Evolutionary conservation across 2,888 invertebrate species (phyloP).

Genomic region (Pachydiplax longipennis): DNA sequence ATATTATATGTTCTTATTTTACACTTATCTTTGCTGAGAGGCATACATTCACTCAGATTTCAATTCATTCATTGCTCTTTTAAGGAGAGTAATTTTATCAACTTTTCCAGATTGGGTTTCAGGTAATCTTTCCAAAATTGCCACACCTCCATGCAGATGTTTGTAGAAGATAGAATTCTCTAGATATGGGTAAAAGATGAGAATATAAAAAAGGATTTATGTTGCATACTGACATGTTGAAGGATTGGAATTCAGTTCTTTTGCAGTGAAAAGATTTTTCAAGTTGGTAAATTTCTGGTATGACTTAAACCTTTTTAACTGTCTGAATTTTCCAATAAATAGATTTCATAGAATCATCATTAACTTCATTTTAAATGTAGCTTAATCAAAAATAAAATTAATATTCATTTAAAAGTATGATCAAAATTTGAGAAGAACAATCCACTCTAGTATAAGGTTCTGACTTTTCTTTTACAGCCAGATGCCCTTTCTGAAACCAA

Average conservation of each 20-base stretch:
- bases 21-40: too few species aligned
- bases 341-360: background rate
- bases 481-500: too few species aligned
- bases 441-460: too few species aligned
- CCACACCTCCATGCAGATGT: constrained; percentile 4
- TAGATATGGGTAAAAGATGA: background rate
- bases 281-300: background rate
- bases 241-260: background rate
- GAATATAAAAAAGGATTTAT: background rate
- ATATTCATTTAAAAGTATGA: background rate
- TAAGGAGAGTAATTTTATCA: background rate
- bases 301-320: background rate
- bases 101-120: background rate
- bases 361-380: too few species aligned
- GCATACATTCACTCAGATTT: background rate
- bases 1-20: too few species aligned
- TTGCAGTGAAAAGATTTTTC: background rate
- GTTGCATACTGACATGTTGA: background rate
- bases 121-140: background rate
- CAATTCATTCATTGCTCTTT: background rate
- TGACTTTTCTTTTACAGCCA: too few species aligned
- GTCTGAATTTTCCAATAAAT: background rate
- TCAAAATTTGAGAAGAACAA: too few species aligned
- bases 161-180: background rate
- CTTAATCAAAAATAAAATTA: too few species aligned